A percentile compares a stretch with the other conserved stretches of the same genome.
Conservation (phyloP, 2,113 vertebrate genomes). For the Petromus typicus region DNA sequence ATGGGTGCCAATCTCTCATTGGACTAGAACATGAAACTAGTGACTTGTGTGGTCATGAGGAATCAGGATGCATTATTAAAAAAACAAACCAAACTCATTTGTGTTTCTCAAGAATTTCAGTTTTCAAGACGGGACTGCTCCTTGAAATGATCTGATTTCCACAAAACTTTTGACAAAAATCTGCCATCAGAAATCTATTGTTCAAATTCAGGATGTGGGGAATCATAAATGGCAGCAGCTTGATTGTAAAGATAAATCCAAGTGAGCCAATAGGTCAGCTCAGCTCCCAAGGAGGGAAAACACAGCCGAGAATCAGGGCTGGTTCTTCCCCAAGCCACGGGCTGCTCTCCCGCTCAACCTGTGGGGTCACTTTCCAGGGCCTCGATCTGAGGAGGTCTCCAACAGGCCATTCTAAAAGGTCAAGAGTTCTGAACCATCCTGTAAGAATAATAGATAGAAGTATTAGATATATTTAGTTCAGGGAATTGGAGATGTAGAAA, state of each 20-base stretch:
- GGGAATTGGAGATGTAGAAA: neutral
- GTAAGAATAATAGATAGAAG: neutral
- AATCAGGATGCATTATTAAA: neutral
- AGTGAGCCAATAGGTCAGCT: neutral
- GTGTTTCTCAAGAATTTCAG: neutral
- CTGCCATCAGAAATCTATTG: neutral
- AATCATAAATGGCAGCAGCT: neutral
- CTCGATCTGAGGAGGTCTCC: neutral
- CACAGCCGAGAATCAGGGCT: no score
- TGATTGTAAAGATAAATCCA: neutral
- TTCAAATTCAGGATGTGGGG: neutral
- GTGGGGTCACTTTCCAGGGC: neutral
- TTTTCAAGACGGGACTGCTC: neutral
- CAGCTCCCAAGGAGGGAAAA: neutral
- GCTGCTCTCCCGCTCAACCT: neutral
- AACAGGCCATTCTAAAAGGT: neutral
- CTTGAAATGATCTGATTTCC: neutral
- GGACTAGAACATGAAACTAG: neutral
- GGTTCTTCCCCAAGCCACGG: neutral
- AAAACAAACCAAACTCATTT: neutral
- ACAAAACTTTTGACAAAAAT: neutral
- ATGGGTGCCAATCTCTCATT: neutral
- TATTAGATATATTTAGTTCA: constrained; percentile 1
- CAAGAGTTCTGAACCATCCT: neutral
- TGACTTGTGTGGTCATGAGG: neutral